Evolutionary conservation across 2,888 invertebrate genomes (phyloP).

Genomic region (Tyria jacobaeae): DNA sequence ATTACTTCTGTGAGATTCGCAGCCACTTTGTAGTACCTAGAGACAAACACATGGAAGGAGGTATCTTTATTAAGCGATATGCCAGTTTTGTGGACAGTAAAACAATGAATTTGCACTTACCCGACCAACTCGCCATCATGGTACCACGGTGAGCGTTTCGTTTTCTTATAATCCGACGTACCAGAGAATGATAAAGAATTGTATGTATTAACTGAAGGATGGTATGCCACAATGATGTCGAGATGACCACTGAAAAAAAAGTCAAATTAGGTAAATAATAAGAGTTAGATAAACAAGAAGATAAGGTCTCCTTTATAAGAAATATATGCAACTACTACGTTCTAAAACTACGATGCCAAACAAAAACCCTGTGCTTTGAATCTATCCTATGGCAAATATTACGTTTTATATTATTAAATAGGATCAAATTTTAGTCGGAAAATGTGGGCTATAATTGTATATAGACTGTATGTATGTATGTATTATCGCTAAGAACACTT

Average conservation of each 20-base stretch:
- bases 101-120: slow-evolving; percentile 64
- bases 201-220: slow-evolving; percentile 86
- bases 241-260: slow-evolving; percentile 79
- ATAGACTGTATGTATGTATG: too few relatives aligned
- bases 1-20: slow-evolving; percentile 87
- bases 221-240: slow-evolving; percentile 89
- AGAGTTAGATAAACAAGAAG: not conserved
- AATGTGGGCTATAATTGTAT: too few relatives aligned
- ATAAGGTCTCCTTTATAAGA: too few relatives aligned
- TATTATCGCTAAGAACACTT: slow-evolving; percentile 50
- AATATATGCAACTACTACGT: too few relatives aligned
- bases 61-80: too few relatives aligned
- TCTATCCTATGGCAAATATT: too few relatives aligned
- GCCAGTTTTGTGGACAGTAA: too few relatives aligned
- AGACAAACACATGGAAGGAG: slow-evolving; percentile 1
- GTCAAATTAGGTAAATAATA: not conserved
- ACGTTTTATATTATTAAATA: too few relatives aligned
- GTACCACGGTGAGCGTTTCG: slow-evolving; percentile 75
- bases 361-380: too few relatives aligned
- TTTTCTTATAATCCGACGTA: slow-evolving; percentile 77
- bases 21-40: slow-evolving; percentile 85
- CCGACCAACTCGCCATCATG: slow-evolving; percentile 83
- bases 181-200: slow-evolving; percentile 74
- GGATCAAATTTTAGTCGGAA: too few relatives aligned
- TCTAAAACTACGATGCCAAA: too few relatives aligned